Evolutionary conservation across 2,113 vertebrate genomes (phyloP), one percentile per base, ranked within the genome.

Genomic region (Trogon surrucura): DNA sequence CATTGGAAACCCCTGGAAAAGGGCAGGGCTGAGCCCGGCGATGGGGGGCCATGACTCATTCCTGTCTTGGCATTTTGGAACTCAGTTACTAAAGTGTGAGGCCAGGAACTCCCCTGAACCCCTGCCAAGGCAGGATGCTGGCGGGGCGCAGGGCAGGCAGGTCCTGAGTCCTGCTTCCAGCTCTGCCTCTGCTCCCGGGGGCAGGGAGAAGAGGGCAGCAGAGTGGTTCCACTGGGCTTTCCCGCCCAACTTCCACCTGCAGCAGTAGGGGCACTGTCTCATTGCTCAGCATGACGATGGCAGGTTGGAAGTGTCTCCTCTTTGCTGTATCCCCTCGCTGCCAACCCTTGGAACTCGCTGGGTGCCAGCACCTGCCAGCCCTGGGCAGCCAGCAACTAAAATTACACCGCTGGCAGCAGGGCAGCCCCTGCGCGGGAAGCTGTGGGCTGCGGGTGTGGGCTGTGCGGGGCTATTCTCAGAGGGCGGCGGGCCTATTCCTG

Each of bases 401-500:
- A 95, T 79, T 89, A 93, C 0, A 0, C 1, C 2, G 22, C 36
- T 4, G 13, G 75, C 79, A 85, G 81, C 84, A 92, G 91, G 91
- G 62, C 91, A 96, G 93, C 96, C 95, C 74, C 19, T 79, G 91
- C 34, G 91, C 80, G 95, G 92, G 94, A 97, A 97, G 92, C 71
- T 70, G 96, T 77, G 94, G 95, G 94, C 91, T 80, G 93, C 6
- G 6, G 38, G 61, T n/a, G 65, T 2, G 23, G 78, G 53, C n/a
- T 27, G 26, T 94, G 94, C 92, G 84, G 97, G 94, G 83, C 85
- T 97, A 97, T 97, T 97, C 96, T 96, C 97, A 96, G 97, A 90
- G 96, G 94, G 57, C 92, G 73, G 78, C 61, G 71, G 94, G 82
- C 67, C 97, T 97, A 97, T 97, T 97, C 91, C 93, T 94, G 93